Evolutionary conservation across 1,140 invertebrate genomes (phyloP), one percentile per base, ranked within the genome.

Genomic region (Brachionus koreanus): DNA sequence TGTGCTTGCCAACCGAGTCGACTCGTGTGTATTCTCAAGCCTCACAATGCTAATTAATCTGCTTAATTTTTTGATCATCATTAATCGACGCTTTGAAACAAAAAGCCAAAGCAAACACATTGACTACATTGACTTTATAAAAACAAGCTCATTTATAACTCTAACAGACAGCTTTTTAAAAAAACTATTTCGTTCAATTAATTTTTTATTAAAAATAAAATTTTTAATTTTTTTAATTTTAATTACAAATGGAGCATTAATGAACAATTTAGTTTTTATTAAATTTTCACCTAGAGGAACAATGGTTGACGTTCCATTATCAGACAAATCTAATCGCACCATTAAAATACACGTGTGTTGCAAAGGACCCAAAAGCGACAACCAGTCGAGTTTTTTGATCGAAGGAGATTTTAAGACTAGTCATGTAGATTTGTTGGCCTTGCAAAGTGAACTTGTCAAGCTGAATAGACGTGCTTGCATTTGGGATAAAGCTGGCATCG

Each of bases 401-500:
- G 74, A 77, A 52, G 39, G 39, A n/a, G 74, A 77, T 10, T 33
- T 1, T 16, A 33, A 2, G 46, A 35, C 43, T 0, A 61, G 39
- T 35, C 52, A 77, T 19, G 29, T 61, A n/a, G 74, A 77, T 23
- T 49, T 57, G n/a, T 23, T 77, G 4, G 43, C 16, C 7, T 37
- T 77, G 9, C 74, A 77, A 46, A 57, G 37, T 13, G 39, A 52
- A n/a, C 37, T 77, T 7, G 74, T 57, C 13, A 77, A 77, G 19
- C 3, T 49, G 25, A 16, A 61, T 23, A 42, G 42, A 29, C 23
- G 74, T 0, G 42, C 6, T 19, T 77, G 74, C 16, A 49, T 77
- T n/a, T 77, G 74, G 74, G 74, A 77, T 29, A 77, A 77, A n/a
- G 74, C 74, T 9, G 42, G 74, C 0, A 5, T 77, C 6, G 74